Conservation (phyloP, 2,113 vertebrate species). For the Dasypus novemcinctus region DNA sequence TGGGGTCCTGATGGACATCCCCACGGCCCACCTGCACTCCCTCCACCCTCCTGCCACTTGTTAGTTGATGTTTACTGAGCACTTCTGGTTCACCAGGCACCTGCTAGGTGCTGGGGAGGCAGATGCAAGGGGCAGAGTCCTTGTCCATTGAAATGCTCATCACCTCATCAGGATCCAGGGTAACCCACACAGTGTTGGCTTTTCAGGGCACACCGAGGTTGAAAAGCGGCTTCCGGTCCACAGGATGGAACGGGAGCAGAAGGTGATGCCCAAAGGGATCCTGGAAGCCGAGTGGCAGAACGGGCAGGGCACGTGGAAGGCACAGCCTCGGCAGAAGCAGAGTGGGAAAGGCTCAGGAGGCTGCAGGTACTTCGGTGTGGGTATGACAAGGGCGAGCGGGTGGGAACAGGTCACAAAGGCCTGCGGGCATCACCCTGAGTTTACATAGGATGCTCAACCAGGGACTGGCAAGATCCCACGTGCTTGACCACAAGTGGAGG, state of each 20-base stretch:
- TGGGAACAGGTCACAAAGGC: fast-evolving
- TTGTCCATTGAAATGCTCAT: fast-evolving
- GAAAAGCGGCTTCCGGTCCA: neutral
- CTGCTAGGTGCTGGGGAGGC: fast-evolving
- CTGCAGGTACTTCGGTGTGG: fast-evolving
- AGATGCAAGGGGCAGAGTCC: neutral
- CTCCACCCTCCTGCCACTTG: neutral
- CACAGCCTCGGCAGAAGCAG: neutral
- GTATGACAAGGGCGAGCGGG: fast-evolving
- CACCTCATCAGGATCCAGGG: neutral
- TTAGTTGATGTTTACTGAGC: neutral
- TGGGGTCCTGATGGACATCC: neutral
- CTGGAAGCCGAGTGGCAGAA: fast-evolving
- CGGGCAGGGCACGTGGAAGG: neutral
- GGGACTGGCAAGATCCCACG: fast-evolving
- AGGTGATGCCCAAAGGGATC: fast-evolving
- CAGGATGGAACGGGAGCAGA: neutral
- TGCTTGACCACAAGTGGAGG: neutral
- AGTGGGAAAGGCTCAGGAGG: neutral
- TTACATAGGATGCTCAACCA: neutral
- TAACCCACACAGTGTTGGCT: fast-evolving
- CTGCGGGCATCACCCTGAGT: too few species aligned
- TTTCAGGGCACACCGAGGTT: neutral
- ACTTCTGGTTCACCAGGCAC: neutral
- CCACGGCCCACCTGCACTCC: neutral